phyloP scores from a whole-genome alignment of 2,113 vertebrate genomes.

The Poecile atricapillus region DNA sequence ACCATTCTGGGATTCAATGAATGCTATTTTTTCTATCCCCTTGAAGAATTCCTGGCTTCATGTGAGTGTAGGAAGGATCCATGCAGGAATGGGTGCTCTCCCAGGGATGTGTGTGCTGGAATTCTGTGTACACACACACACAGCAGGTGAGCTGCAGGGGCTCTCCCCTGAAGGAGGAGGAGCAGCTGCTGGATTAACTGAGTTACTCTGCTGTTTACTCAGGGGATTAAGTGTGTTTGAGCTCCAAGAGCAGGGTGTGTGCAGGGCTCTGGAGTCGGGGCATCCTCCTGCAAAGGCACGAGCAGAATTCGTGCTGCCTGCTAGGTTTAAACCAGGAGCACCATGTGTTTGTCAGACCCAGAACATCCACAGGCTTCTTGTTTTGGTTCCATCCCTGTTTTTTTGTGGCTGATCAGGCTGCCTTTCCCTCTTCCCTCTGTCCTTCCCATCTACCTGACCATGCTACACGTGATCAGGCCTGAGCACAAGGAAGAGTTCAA shows the following conservation, averaged over 20 bases:
- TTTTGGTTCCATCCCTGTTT: fast-evolving
- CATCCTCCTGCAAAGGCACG: neutral
- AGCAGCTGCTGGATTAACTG: neutral
- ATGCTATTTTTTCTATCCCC: fast-evolving
- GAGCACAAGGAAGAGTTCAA: neutral
- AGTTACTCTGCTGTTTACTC: neutral
- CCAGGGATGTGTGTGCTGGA: neutral
- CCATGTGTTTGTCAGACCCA: neutral
- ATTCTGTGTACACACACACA: neutral
- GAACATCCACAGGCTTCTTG: fast-evolving
- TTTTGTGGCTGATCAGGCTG: neutral
- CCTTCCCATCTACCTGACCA: fast-evolving
- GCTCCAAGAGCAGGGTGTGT: neutral
- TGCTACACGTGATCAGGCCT: fast-evolving
- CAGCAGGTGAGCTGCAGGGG: neutral
- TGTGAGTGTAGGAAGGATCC: fast-evolving
- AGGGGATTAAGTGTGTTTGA: neutral
- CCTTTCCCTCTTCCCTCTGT: neutral
- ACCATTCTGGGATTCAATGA: fast-evolving
- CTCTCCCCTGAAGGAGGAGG: neutral
- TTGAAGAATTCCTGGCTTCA: neutral
- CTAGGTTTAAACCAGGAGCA: neutral
- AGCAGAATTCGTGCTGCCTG: neutral
- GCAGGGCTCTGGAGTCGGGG: neutral
- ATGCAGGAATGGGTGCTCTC: fast-evolving